A percentile compares a stretch with the other conserved stretches of the same genome.
Conservation (phyloP, 2,888 invertebrate species). For the Minunthozetes semirufus region DNA sequence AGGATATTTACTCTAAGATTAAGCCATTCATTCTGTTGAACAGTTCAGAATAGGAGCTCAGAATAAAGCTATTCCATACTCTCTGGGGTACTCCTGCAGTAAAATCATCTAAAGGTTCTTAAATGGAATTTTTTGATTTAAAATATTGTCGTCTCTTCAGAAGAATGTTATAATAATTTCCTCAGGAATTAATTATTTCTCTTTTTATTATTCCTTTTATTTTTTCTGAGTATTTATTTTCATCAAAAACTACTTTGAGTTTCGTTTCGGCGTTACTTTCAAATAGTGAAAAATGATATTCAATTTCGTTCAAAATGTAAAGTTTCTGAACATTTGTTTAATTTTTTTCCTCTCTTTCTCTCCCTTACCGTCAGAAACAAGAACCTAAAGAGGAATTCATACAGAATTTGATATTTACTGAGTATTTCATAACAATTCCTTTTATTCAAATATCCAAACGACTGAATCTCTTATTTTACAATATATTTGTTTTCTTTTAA, state of each 20-base stretch:
- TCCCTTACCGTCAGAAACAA: not conserved
- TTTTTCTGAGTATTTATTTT: not conserved
- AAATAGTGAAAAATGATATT: constrained; percentile 3
- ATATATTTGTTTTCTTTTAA: not conserved
- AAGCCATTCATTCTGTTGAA: too few species aligned
- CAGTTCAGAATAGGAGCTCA: too few species aligned
- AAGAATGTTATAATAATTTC: not conserved
- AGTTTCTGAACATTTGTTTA: not conserved
- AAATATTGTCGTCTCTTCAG: not conserved
- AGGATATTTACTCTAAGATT: too few species aligned
- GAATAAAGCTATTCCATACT: too few species aligned
- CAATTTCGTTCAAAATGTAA: not conserved
- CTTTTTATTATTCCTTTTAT: not conserved
- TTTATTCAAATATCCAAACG: too few species aligned
- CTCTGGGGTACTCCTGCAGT: not conserved
- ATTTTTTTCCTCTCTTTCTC: too few species aligned
- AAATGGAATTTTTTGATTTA: constrained; percentile 9
- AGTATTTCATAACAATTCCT: too few species aligned
- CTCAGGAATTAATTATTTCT: constrained; percentile 20
- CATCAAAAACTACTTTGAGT: not conserved
- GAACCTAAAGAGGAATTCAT: not conserved
- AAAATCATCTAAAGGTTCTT: not conserved
- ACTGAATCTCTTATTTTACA: not conserved
- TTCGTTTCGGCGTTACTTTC: not conserved
- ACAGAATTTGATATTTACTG: too few species aligned